A percentile compares a stretch with the other conserved stretches of the same genome.
phyloP scores from a whole-genome alignment of 2,797 vertebrate species.

The Chelmon rostratus region DNA sequence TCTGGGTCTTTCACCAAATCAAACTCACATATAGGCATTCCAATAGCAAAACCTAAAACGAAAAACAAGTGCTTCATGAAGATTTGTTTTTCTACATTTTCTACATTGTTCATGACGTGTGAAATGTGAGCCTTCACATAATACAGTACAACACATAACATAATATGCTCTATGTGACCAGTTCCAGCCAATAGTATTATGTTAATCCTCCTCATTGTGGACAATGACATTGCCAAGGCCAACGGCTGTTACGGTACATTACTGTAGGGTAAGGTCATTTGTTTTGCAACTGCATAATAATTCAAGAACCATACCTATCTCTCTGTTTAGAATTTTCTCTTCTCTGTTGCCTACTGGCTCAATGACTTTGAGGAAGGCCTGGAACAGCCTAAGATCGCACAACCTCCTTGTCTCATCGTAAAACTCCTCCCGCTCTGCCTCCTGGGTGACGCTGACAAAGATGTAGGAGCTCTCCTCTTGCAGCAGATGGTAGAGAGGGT shows the following conservation, averaged over 20 bases:
- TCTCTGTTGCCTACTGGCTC: slow-evolving; percentile 99
- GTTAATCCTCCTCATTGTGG: slow-evolving; percentile 22
- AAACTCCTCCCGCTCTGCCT: slow-evolving; percentile 98
- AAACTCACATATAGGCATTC: slow-evolving; percentile 99
- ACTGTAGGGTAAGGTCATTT: not conserved
- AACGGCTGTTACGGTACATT: not conserved
- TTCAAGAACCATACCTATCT: slow-evolving; percentile 90
- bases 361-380: slow-evolving; percentile 98
- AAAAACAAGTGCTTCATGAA: slow-evolving; percentile 5
- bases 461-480: slow-evolving; percentile 99
- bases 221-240: slow-evolving; percentile 4
- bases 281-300: not conserved
- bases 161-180: not conserved
- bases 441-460: slow-evolving; percentile 98
- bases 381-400: slow-evolving; percentile 97
- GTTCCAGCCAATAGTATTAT: slow-evolving; percentile 21
- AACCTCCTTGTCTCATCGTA: slow-evolving; percentile 97
- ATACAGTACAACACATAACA: not conserved
- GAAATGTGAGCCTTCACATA: not conserved
- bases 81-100: not conserved
- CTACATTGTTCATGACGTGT: not conserved
- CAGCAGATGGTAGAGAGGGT: slow-evolving; percentile 96
- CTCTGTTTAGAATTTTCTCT: slow-evolving; percentile 99
- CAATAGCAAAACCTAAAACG: slow-evolving; percentile 95
- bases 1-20: slow-evolving; percentile 99